phyloP scores from a whole-genome alignment of 2,888 invertebrate genomes.

The Ypsolopha scabrella region DNA sequence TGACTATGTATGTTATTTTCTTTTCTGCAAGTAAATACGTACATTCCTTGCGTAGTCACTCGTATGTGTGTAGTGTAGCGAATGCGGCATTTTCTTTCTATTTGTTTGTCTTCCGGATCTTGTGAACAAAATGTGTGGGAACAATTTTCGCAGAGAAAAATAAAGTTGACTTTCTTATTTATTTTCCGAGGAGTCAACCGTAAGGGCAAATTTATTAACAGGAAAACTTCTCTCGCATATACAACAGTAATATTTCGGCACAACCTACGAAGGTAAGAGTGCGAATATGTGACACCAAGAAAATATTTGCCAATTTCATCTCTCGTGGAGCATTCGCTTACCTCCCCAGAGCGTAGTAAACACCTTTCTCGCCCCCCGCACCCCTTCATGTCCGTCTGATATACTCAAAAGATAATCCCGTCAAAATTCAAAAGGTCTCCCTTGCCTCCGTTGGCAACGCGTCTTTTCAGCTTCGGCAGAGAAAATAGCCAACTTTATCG shows the following conservation, averaged over 20 bases:
- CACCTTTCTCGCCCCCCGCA: slow-evolving; percentile 33
- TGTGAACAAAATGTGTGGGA: too few species aligned
- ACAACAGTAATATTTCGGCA: not conserved
- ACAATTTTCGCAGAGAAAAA: too few species aligned
- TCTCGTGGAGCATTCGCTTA: slow-evolving; percentile 29
- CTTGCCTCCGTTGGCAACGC: slow-evolving; percentile 12
- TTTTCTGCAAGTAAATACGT: not conserved
- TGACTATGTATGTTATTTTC: slow-evolving; percentile 28
- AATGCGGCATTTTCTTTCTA: too few species aligned
- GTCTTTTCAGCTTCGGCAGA: slow-evolving; percentile 12
- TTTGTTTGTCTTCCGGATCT: too few species aligned
- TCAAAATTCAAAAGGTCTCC: slow-evolving; percentile 31
- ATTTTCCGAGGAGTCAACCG: too few species aligned
- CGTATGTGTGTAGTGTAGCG: too few species aligned
- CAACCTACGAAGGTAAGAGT: slow-evolving; percentile 18
- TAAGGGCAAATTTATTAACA: too few species aligned
- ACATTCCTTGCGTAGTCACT: too few species aligned
- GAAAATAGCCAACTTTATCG: slow-evolving; percentile 19
- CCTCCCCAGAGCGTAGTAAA: slow-evolving; percentile 64
- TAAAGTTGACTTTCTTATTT: too few species aligned
- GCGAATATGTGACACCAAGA: slow-evolving; percentile 52
- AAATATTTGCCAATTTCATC: slow-evolving; percentile 68
- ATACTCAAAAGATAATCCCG: slow-evolving; percentile 46
- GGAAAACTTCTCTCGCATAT: too few species aligned
- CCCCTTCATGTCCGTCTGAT: slow-evolving; percentile 48